These are phyloP conservation scores for Neoaliturus tenellus DNA, from an alignment of 2,888 invertebrate genomes.

Conservation along the genomic window DNA sequence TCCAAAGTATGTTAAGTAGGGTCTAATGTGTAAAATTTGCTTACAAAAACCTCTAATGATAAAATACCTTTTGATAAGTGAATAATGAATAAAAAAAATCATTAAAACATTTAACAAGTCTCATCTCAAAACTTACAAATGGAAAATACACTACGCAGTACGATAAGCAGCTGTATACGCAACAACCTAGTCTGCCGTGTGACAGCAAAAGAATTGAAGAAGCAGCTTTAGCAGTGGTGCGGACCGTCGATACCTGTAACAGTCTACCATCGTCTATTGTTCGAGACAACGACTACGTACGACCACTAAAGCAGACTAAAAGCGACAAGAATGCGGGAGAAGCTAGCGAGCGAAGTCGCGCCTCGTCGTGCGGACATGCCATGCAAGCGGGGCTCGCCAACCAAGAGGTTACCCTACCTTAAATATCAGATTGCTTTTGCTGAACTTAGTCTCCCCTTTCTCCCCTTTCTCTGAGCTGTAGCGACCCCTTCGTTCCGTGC, in stretches of 20 bases:
- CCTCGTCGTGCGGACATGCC: conserved; percentile 67
- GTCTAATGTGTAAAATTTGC: too few relatives aligned
- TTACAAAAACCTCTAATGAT: too few relatives aligned
- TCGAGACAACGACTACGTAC: conserved; percentile 28
- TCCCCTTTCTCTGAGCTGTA: conserved; percentile 91
- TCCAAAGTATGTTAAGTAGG: too few relatives aligned
- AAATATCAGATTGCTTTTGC: conserved; percentile 99
- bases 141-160: not conserved
- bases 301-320: conserved; percentile 53
- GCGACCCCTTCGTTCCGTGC: conserved; percentile 97
- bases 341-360: conserved; percentile 38
- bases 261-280: conserved; percentile 7
- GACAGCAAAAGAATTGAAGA: conserved; percentile 30
- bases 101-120: too few relatives aligned
- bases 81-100: too few relatives aligned
- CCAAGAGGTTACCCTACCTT: conserved; percentile 94
- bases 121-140: too few relatives aligned
- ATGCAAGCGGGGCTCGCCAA: conserved; percentile 71
- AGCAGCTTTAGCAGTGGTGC: not conserved
- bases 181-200: not conserved
- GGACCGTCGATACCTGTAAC: conserved; percentile 15
- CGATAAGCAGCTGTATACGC: not conserved
- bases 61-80: too few relatives aligned
- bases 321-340: conserved; percentile 55
- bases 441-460: conserved; percentile 93